Base-by-base conservation (phyloP, 2,888 invertebrate genomes). In the Meiosimyza platycephala region DNA sequence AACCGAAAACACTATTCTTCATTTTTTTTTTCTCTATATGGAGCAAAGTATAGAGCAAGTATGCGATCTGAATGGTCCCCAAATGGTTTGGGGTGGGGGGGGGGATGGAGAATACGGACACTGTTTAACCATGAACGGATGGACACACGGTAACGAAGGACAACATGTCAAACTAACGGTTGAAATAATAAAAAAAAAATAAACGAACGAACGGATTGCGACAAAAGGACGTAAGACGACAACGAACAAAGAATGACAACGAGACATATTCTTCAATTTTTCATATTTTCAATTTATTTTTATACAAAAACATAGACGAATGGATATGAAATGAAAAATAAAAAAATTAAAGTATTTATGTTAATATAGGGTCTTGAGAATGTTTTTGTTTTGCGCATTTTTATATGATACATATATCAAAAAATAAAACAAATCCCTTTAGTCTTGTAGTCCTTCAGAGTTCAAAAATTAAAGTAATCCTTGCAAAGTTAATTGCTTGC, bases 231-330 rank as follows among this genome's bases (percentile, higher is more conserved):
- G 52, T 16, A 52, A 15, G 52, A 52, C 52, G 52, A 16, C 52
- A 52, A n/a, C 15, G 16, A 52, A n/a, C 15, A 60, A 60, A 59
- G 51, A 52, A 2, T 48, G 47, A 63, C 51, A 51, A 40, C 16
- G 47, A 60, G 73, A 64, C 68, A 63, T 60, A 72, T 73, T 51
- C 73, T 66, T 66, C 72, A 73, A 69, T 73, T 75, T 73, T 69
- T 73, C 72, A 73, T 75, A 68, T 75, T 73, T 73, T 75, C 75
- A 71, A 75, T 73, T 75, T 75, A 73, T 73, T 73, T 73, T 50
- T 70, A 84, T 80, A 84, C 40, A 40, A 40, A 79, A 80, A 83
- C 79, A 82, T 82, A 40, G 40, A 40, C 40, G 40, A 78, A 77
- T 73, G 68, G 74, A 65, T 67, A 72, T 69, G 47, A 40, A 40